A percentile compares a stretch with the other conserved stretches of the same genome.
These are phyloP conservation scores for Euthynnus affinis DNA, from an alignment of 2,797 vertebrate species.

Conservation along the genomic window DNA sequence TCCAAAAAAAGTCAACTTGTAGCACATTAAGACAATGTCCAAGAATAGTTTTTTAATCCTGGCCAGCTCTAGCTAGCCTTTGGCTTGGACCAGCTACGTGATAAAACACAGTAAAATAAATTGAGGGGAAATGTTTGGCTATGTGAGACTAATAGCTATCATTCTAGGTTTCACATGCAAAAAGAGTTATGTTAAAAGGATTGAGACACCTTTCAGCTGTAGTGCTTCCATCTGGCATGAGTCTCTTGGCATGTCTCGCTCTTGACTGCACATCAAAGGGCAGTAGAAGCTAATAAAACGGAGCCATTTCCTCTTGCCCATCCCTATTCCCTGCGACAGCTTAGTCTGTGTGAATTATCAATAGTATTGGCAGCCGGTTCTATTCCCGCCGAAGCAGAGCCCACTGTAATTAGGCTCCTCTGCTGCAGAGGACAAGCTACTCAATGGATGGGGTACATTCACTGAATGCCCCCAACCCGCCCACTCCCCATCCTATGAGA, in stretches of 20 bases:
- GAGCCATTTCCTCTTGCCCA: constrained; percentile 77
- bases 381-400: constrained; percentile 75
- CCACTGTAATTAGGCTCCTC: constrained; percentile 79
- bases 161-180: constrained; percentile 67
- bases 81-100: constrained; percentile 32
- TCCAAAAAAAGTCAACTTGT: constrained; percentile 27
- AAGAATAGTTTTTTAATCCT: constrained; percentile 28
- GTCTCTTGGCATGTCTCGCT: constrained; percentile 76
- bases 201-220: constrained; percentile 74
- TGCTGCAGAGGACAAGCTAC: constrained; percentile 72
- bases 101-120: constrained; percentile 69
- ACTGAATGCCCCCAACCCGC: constrained; percentile 41
- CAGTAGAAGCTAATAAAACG: constrained; percentile 79
- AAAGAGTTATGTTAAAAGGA: constrained; percentile 74
- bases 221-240: constrained; percentile 78
- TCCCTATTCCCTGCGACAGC: constrained; percentile 80
- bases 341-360: constrained; percentile 85
- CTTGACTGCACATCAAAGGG: constrained; percentile 83
- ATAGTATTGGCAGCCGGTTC: constrained; percentile 81
- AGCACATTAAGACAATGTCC: constrained; percentile 23
- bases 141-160: constrained; percentile 63
- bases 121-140: constrained; percentile 66
- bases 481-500: constrained; percentile 40
- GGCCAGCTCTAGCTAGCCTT: constrained; percentile 20
- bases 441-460: constrained; percentile 63